phyloP scores from a whole-genome alignment of 2,797 vertebrate species.

The Phataginus tetradactyla region DNA sequence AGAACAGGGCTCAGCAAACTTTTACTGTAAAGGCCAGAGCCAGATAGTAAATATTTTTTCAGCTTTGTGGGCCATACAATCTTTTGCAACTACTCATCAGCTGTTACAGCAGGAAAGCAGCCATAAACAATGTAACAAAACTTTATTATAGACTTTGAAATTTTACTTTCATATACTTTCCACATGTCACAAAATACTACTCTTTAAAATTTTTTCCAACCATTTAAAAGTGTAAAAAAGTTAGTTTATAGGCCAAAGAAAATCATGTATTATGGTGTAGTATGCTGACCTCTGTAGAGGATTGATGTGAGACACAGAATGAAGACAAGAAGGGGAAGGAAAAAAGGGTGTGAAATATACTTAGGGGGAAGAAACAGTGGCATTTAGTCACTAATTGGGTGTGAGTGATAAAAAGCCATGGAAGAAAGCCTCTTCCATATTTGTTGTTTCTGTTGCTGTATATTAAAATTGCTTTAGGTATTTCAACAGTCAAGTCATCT shows the following conservation, averaged over 20 bases:
- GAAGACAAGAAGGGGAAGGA: neutral
- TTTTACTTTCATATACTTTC: constrained; percentile 32
- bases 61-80: neutral
- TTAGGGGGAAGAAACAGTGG: neutral
- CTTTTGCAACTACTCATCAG: neutral
- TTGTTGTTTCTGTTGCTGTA: neutral
- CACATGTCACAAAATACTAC: constrained; percentile 13
- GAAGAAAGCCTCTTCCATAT: neutral
- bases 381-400: neutral
- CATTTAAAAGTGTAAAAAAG: constrained; percentile 31
- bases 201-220: constrained; percentile 10
- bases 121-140: constrained; percentile 15
- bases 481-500: neutral
- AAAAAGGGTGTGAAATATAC: neutral
- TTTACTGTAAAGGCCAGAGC: constrained; percentile 19
- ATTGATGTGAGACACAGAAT: neutral
- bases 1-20: neutral
- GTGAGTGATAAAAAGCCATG: neutral
- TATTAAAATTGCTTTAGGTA: neutral
- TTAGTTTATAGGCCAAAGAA: neutral
- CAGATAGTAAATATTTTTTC: neutral
- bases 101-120: neutral
- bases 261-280: neutral
- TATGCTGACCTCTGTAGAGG: neutral
- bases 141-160: constrained; percentile 3